A percentile compares a stretch with the other conserved stretches of the same genome.
Evolutionary conservation across 2,888 invertebrate genomes (phyloP).

Genomic region (Chironomus riparius): DNA sequence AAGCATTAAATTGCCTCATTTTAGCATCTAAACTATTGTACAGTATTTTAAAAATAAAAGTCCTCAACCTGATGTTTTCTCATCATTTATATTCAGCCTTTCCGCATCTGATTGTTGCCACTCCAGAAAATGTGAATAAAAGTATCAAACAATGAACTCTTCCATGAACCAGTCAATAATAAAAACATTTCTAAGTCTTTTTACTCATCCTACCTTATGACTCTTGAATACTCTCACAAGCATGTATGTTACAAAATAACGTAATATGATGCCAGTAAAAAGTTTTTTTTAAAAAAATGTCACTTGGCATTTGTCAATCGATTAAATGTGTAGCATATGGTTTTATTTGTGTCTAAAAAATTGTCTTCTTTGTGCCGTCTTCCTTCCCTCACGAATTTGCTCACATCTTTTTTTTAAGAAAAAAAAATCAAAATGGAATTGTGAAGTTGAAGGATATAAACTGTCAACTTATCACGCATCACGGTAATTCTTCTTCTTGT

Average conservation of each 20-base stretch:
- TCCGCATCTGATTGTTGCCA: background rate
- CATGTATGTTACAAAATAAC: background rate
- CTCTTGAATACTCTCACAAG: too few relatives aligned
- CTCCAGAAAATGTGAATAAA: too few relatives aligned
- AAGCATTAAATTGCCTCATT: too few relatives aligned
- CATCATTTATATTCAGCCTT: background rate
- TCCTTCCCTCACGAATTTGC: background rate
- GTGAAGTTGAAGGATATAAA: slow-evolving; percentile 20
- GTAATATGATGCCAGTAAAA: background rate
- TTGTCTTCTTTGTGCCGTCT: background rate
- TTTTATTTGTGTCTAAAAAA: background rate
- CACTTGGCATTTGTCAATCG: slow-evolving; percentile 27
- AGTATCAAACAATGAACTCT: background rate
- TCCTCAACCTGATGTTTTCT: too few relatives aligned
- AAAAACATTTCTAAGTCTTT: too few relatives aligned
- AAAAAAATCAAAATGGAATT: background rate
- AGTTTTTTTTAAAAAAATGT: slow-evolving; percentile 1
- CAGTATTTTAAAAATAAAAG: too few relatives aligned
- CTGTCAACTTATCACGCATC: slow-evolving; percentile 25
- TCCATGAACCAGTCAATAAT: background rate
- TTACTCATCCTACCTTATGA: too few relatives aligned
- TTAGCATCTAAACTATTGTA: too few relatives aligned
- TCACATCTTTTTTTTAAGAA: background rate
- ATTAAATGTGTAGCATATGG: slow-evolving; percentile 21
- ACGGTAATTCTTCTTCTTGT: background rate